Conservation (phyloP, 2,113 vertebrate species). For the Dendropsophus ebraccatus region DNA sequence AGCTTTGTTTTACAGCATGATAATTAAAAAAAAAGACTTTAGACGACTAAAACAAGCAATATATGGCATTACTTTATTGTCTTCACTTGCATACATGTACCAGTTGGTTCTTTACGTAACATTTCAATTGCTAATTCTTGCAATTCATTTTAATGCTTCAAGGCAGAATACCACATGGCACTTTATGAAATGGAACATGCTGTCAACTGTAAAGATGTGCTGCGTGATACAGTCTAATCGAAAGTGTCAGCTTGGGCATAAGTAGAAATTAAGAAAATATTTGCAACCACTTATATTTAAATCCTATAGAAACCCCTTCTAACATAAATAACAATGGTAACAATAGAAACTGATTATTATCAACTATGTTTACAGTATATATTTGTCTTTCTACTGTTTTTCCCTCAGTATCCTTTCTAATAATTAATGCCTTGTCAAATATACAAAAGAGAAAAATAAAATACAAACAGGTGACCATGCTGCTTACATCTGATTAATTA, state of each 20-base stretch:
- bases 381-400: neutral
- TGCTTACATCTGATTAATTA: slow-evolving; percentile 39
- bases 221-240: neutral
- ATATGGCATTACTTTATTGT: too few species aligned
- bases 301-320: neutral
- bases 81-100: neutral
- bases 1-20: too few species aligned
- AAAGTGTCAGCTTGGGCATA: slow-evolving; percentile 3
- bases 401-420: neutral
- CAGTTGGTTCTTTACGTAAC: neutral
- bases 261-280: neutral
- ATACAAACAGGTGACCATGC: neutral
- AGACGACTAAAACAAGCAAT: too few species aligned
- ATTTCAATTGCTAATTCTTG: neutral
- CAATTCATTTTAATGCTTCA: neutral
- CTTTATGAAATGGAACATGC: neutral
- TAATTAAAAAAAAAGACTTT: too few species aligned
- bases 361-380: neutral
- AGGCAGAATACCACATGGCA: slow-evolving; percentile 4
- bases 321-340: neutral
- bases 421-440: neutral
- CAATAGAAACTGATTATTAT: neutral
- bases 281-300: neutral
- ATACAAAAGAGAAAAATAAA: slow-evolving; percentile 1
- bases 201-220: neutral